phyloP scores from a whole-genome alignment of 2,113 vertebrate genomes.

The Raja brachyura region DNA sequence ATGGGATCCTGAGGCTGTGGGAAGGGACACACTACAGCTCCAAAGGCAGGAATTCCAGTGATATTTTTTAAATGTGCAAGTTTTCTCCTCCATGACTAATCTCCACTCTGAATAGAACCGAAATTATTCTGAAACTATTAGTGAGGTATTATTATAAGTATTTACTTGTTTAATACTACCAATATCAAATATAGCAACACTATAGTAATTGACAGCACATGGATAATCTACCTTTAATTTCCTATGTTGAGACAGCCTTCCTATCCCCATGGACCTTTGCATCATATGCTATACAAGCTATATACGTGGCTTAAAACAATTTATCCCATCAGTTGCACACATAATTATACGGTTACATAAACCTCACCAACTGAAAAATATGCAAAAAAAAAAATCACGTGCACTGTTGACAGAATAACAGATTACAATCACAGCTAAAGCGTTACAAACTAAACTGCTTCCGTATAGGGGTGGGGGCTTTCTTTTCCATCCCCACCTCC shows the following conservation, averaged over 20 bases:
- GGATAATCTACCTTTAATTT: conserved; percentile 34
- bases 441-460: not conserved
- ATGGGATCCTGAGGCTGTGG: too few relatives aligned
- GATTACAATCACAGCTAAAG: not conserved
- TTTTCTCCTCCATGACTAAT: not conserved
- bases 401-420: conserved; percentile 1
- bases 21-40: too few relatives aligned
- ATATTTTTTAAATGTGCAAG: not conserved
- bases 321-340: conserved; percentile 15
- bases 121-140: not conserved
- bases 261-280: not conserved
- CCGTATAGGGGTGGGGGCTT: not conserved
- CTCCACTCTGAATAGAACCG: not conserved
- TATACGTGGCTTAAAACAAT: conserved; percentile 34
- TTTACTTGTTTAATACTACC: not conserved
- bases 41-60: not conserved
- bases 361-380: conserved; percentile 10
- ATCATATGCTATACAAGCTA: not conserved
- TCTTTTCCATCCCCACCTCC: not conserved
- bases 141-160: not conserved
- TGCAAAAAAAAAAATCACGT: conserved; percentile 3
- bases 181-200: conserved; percentile 18
- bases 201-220: conserved; percentile 6
- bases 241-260: not conserved
- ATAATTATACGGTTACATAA: conserved; percentile 33